Conservation (phyloP, 92 coral and sea anemone genomes). For the Zoanthus solanderi region DNA sequence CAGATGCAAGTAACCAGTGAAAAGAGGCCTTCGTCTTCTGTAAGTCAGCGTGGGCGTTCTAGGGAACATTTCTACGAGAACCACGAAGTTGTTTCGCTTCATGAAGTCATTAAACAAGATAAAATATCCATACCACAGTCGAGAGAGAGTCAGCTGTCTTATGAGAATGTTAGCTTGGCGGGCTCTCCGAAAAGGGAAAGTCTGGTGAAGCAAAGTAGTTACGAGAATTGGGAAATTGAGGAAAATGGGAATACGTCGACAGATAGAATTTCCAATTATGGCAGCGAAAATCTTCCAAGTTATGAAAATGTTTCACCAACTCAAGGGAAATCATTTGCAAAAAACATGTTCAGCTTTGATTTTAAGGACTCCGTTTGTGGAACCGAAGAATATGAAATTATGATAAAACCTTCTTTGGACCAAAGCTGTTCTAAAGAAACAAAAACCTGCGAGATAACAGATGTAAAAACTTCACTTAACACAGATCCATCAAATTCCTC, state of each 20-base stretch:
- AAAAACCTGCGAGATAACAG: not conserved
- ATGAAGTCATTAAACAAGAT: not conserved
- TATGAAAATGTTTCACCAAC: conserved; percentile 42
- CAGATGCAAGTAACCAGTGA: not conserved
- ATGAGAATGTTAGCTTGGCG: conserved; percentile 21
- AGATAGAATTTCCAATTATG: not conserved
- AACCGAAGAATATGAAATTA: conserved; percentile 27
- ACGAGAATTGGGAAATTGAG: conserved; percentile 32
- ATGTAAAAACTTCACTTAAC: not conserved
- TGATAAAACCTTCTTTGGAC: conserved; percentile 2
- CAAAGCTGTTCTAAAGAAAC: not conserved
- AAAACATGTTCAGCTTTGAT: not conserved
- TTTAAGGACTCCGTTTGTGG: not conserved
- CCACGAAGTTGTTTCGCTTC: conserved; percentile 20
- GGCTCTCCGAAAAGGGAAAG: not conserved
- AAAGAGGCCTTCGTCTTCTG: not conserved
- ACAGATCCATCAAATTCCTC: not conserved
- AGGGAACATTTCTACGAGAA: conserved; percentile 44
- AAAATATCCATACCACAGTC: not conserved
- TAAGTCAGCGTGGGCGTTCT: conserved; percentile 26
- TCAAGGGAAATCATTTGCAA: not conserved
- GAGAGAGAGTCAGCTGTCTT: conserved; percentile 33
- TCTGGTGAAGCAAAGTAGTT: conserved; percentile 5
- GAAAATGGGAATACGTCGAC: not conserved
- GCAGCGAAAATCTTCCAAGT: not conserved